These are phyloP conservation scores for Andrena haemorrhoa DNA, from an alignment of 2,888 invertebrate species.

Conservation along the genomic window DNA sequence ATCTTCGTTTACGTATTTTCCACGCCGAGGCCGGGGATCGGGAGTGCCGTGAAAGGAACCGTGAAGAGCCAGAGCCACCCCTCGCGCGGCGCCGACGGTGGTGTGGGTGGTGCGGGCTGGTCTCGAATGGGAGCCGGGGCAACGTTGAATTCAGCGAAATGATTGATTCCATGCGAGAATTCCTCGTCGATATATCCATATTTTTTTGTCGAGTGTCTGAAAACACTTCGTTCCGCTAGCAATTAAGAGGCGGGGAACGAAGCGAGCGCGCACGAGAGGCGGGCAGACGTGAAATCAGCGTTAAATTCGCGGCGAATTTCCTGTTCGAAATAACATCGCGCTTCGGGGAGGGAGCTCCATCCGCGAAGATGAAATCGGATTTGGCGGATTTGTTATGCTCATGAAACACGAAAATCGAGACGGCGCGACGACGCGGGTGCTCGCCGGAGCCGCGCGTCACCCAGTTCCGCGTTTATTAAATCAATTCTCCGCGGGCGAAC, in stretches of 20 bases:
- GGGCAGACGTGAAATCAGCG: slow-evolving; percentile 37
- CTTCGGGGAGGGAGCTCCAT: slow-evolving; percentile 16
- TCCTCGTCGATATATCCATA: slow-evolving; percentile 48
- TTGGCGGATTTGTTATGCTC: slow-evolving; percentile 60
- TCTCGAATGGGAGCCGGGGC: slow-evolving; percentile 62
- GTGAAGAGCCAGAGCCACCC: slow-evolving; percentile 57
- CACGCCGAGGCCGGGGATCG: slow-evolving; percentile 60
- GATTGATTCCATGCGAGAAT: slow-evolving; percentile 65
- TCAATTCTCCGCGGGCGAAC: slow-evolving; percentile 50
- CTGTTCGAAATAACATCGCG: slow-evolving; percentile 49
- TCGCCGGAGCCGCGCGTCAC: slow-evolving; percentile 17
- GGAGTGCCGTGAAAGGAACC: slow-evolving; percentile 65
- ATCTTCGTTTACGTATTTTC: slow-evolving; percentile 70
- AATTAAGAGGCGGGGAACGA: slow-evolving; percentile 35
- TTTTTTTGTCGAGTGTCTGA: slow-evolving; percentile 22
- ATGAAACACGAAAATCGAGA: slow-evolving; percentile 62
- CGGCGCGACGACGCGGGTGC: slow-evolving; percentile 13
- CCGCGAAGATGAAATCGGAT: slow-evolving; percentile 55
- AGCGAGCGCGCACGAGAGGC: background rate
- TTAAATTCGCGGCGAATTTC: slow-evolving; percentile 46
- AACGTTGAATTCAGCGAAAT: slow-evolving; percentile 60
- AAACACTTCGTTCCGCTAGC: slow-evolving; percentile 23
- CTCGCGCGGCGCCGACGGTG: slow-evolving; percentile 37
- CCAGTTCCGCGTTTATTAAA: slow-evolving; percentile 50
- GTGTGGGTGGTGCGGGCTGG: slow-evolving; percentile 28